Conservation (phyloP, 2,113 vertebrate species). For the Erythrocebus patas region DNA sequence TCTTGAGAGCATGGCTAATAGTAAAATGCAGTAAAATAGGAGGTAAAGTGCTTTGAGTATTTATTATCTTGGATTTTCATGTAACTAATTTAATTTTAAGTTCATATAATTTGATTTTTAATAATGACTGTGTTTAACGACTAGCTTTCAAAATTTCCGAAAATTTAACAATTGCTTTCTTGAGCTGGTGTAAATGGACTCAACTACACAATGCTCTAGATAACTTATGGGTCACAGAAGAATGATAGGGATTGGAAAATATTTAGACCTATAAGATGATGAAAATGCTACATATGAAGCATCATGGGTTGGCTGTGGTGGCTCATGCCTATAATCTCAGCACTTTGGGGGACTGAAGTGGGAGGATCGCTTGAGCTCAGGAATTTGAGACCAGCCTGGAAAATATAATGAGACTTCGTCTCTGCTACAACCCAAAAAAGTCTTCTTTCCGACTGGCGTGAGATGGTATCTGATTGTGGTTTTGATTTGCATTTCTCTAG, state of each 20-base stretch:
- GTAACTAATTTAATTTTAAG: not conserved
- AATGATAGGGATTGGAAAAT: not conserved
- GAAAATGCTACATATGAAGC: not conserved
- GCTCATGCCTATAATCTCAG: no score
- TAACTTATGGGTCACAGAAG: not conserved
- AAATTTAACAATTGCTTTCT: not conserved
- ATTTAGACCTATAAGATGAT: not conserved
- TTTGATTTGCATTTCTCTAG: no score
- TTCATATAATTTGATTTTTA: conserved; percentile 11
- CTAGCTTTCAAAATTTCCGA: not conserved
- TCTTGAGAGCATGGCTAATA: not conserved
- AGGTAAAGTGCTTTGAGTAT: not conserved
- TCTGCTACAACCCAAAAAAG: no score
- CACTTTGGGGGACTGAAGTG: no score
- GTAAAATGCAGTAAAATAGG: not conserved
- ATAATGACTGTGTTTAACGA: not conserved
- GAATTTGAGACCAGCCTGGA: no score
- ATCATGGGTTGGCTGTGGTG: not conserved
- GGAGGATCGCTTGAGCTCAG: no score
- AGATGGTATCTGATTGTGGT: no score
- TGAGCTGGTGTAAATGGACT: not conserved
- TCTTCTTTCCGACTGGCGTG: no score
- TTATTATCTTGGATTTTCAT: not conserved
- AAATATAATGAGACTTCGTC: no score
- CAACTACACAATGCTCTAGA: not conserved